Evolutionary conservation across 2,797 vertebrate species (phyloP), one percentile per base, ranked within the genome.

Genomic region (Oreochromis mossambicus): DNA sequence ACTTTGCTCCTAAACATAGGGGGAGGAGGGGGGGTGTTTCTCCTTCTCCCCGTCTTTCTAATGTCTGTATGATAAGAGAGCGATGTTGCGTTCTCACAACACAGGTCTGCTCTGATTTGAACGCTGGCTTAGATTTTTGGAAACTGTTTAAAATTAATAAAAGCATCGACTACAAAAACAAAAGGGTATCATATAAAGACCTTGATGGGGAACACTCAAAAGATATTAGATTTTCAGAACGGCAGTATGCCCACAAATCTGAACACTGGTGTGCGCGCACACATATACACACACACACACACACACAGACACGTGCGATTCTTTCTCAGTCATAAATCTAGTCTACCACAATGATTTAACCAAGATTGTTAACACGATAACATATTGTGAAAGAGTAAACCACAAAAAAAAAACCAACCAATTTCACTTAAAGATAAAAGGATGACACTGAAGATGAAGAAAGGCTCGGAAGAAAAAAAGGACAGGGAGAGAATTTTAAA

Each of bases 331-430:
- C 96, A 96, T 97, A 97, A 97, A 97, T 97, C 96, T 96, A 93
- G 95, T 96, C 94, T 95, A 95, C 96, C 95, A 96, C 96, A 97
- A 97, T 96, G 96, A 97, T 97, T 97, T 97, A 96, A 93, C 88
- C 88, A 96, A 95, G 97, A 98, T 97, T 96, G 97, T 97, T 96
- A 97, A 97, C 96, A 97, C 87, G 97, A 97, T 97, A 97, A 97
- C 96, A 96, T 96, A 96, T 97, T 97, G 97, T 96, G 96, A 96
- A 97, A 97, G 96, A 96, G 95, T 95, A 97, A 97, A 97, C 96
- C 97, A 96, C 97, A 94, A 96, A 96, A 95, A 96, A 96, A 24
- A 24, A 24, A 24, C 88, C 94, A 92, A 96, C 96, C 96, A 98
- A 97, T 95, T 96, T 96, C 95, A 92, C 95, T 96, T 95, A 83